Base-by-base conservation (phyloP, 2,113 vertebrate genomes). In the Phalacrocorax carbo region DNA sequence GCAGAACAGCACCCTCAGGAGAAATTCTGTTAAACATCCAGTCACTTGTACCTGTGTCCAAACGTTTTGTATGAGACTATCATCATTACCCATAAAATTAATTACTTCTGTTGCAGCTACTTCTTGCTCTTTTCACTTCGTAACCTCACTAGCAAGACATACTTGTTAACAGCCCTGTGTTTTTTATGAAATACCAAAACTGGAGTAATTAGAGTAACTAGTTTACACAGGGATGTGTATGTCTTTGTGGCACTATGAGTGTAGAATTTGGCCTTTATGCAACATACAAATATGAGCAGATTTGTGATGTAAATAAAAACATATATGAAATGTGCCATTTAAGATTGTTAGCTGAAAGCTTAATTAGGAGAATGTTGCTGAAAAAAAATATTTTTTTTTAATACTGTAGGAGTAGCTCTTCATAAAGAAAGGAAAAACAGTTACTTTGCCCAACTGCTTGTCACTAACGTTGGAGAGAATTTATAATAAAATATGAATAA, bases 141-240 rank as follows among this genome's bases (percentile, higher is more conserved):
- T 44, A 69, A 36, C 42, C 13, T 90, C 42, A 26, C 3, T 7
- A 40, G 7, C 22, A 57, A 86, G 10, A 54, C 11, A 21, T 10
- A 4, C 7, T 36, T 84, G 18, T 52, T 38, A 38, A 38, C 38
- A 38, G 38, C 38, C 38, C 38, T 78, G 8, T 65, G n/a, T 11
- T 38, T 81, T 36, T 65, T 20, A 25, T 10, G 13, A 34, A 60
- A 46, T 15, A 68, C 4, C 3, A 27, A 32, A 80, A 30, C 1
- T 14, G 10, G 26, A 70, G 13, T 44, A 65, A 57, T 23, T 46
- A 5, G 75, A 61, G 19, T 16, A 40, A 30, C 4, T 9, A 10
- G 3, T 40, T 10, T 58, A 15, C 11, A 34, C 4, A 30, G 21
- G 32, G 2, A 36, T 48, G 25, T 49, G 4, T 0, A 2, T 25